phyloP scores from a whole-genome alignment of 1,140 invertebrate genomes.

The Cydia amplana region DNA sequence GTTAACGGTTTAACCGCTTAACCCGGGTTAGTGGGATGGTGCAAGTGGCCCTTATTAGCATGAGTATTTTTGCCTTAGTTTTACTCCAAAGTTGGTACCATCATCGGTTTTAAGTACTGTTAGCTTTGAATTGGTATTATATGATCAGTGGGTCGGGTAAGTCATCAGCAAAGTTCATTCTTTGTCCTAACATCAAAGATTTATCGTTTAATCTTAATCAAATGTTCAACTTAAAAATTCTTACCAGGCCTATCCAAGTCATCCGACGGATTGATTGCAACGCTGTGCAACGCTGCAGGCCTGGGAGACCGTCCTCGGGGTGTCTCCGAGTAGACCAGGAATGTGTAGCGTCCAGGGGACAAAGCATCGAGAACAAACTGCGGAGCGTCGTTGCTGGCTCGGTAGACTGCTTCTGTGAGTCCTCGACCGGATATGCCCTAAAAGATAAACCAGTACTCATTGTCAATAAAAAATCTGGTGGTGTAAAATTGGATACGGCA shows the following conservation, averaged over 20 bases:
- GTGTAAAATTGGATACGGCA: too few relatives aligned
- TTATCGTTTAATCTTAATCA: not conserved
- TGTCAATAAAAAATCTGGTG: not conserved
- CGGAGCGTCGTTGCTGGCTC: slow-evolving; percentile 65
- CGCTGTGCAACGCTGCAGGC: slow-evolving; percentile 67
- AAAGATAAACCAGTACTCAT: not conserved
- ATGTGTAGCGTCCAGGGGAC: slow-evolving; percentile 67
- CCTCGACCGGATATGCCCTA: slow-evolving; percentile 67
- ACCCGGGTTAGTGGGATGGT: too few relatives aligned
- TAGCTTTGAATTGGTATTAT: too few relatives aligned
- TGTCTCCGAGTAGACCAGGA: slow-evolving; percentile 69
- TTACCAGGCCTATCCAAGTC: slow-evolving; percentile 69
- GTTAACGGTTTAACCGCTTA: too few relatives aligned
- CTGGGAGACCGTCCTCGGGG: slow-evolving; percentile 63
- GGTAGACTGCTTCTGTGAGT: slow-evolving; percentile 63
- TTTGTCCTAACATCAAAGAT: too few relatives aligned
- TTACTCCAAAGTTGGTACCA: too few relatives aligned
- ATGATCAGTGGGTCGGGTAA: too few relatives aligned
- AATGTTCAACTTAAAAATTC: not conserved
- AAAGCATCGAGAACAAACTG: slow-evolving; percentile 66
- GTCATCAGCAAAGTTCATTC: too few relatives aligned
- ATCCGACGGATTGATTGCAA: slow-evolving; percentile 55
- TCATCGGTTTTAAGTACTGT: too few relatives aligned
- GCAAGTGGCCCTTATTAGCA: too few relatives aligned
- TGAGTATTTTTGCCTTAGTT: too few relatives aligned